phyloP scores from a whole-genome alignment of 1,140 invertebrate genomes.

The Bombus balteatus region DNA sequence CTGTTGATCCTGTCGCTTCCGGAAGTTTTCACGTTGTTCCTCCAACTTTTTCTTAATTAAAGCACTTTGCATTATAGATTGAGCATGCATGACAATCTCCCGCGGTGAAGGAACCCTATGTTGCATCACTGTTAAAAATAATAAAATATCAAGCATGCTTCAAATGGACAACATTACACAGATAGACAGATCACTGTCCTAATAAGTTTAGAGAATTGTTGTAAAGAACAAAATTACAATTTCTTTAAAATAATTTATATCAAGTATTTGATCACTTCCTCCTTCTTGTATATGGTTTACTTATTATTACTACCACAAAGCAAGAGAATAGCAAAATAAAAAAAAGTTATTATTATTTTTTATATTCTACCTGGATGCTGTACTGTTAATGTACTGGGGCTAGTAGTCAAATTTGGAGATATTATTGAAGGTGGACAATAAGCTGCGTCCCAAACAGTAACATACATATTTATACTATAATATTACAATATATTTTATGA shows the following conservation, averaged over 20 bases:
- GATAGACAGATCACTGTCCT: neutral
- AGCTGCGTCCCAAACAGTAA: slow-evolving; percentile 83
- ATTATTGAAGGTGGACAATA: slow-evolving; percentile 84
- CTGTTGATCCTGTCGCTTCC: slow-evolving; percentile 89
- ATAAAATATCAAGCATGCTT: slow-evolving; percentile 32
- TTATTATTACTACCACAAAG: neutral
- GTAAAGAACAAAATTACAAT: neutral
- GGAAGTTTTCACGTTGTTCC: slow-evolving; percentile 91
- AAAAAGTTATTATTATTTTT: slow-evolving; percentile 31
- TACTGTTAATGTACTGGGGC: slow-evolving; percentile 85
- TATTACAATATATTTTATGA: neutral
- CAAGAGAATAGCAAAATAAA: neutral
- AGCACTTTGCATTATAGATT: slow-evolving; percentile 91
- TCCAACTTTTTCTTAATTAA: slow-evolving; percentile 93
- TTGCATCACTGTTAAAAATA: slow-evolving; percentile 83
- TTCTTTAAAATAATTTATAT: neutral
- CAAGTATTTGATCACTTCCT: neutral
- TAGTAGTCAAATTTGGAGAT: slow-evolving; percentile 86
- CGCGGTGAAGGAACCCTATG: slow-evolving; percentile 91
- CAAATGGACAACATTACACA: neutral
- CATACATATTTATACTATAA: slow-evolving; percentile 11
- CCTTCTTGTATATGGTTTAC: neutral
- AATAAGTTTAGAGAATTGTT: slow-evolving; percentile 1
- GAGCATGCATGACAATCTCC: slow-evolving; percentile 91
- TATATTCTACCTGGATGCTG: slow-evolving; percentile 84